These are phyloP conservation scores for Chaetodon auriga DNA, from an alignment of 2,113 vertebrate species.

Conservation along the genomic window DNA sequence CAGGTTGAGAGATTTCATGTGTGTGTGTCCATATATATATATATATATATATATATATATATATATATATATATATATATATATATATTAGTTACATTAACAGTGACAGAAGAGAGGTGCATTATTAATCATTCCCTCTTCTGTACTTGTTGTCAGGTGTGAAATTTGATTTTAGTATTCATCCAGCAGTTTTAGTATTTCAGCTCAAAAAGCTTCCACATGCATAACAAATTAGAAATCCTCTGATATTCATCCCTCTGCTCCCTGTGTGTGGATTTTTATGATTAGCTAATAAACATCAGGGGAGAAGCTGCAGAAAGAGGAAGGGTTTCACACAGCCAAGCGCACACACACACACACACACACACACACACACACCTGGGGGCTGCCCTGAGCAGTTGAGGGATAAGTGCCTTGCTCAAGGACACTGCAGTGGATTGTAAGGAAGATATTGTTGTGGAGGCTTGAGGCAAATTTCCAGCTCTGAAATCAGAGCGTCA, in stretches of 20 bases:
- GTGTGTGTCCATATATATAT: slow-evolving; percentile 35
- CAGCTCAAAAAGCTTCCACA: slow-evolving; percentile 5
- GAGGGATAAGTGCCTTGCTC: slow-evolving; percentile 70
- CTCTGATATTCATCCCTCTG: slow-evolving; percentile 16
- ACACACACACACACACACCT: slow-evolving; percentile 3
- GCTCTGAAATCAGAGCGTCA: slow-evolving; percentile 54
- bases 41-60: slow-evolving; percentile 54
- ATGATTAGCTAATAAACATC: slow-evolving; percentile 46
- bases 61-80: slow-evolving; percentile 7
- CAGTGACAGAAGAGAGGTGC: slow-evolving; percentile 26
- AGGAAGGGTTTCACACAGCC: not conserved
- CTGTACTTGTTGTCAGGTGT: slow-evolving; percentile 55
- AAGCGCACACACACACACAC: too few relatives aligned
- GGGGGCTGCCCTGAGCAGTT: slow-evolving; percentile 2
- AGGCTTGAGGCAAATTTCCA: slow-evolving; percentile 44
- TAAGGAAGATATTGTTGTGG: slow-evolving; percentile 27
- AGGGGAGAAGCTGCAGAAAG: slow-evolving; percentile 12
- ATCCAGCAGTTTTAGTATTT: not conserved
- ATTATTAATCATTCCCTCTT: slow-evolving; percentile 54
- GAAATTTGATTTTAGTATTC: slow-evolving; percentile 51
- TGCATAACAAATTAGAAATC: slow-evolving; percentile 34
- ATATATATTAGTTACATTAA: slow-evolving; percentile 63
- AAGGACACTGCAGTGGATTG: slow-evolving; percentile 52
- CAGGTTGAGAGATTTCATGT: slow-evolving; percentile 40
- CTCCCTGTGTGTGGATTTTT: slow-evolving; percentile 28